Conservation (phyloP, 2,113 vertebrate genomes). For the Myiozetetes cayanensis region DNA sequence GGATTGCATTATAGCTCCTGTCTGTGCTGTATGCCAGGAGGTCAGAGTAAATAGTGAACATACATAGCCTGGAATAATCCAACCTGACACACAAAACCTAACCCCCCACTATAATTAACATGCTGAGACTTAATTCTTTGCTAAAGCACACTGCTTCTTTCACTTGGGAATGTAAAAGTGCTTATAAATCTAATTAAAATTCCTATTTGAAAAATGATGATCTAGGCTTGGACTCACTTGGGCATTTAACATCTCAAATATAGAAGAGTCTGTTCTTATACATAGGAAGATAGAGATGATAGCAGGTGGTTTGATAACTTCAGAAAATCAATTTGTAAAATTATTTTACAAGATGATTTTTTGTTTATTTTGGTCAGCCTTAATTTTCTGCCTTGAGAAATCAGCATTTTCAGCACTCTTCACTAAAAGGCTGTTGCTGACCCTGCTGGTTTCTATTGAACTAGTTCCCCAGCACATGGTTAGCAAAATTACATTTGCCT, state of each 20-base stretch:
- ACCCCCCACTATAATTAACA: background rate
- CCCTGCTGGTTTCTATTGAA: background rate
- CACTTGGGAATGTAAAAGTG: background rate
- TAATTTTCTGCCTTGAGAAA: slow-evolving; percentile 25
- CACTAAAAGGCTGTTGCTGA: background rate
- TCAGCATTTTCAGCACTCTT: background rate
- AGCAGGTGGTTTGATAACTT: background rate
- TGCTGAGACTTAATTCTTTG: background rate
- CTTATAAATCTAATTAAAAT: slow-evolving; percentile 10
- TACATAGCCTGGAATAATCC: background rate
- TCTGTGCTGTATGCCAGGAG: background rate
- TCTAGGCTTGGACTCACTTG: background rate
- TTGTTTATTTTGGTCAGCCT: background rate
- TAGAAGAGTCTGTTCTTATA: background rate
- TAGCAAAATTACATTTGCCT: slow-evolving; percentile 10
- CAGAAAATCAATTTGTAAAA: background rate
- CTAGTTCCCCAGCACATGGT: background rate
- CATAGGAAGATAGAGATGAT: background rate
- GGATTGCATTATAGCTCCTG: background rate
- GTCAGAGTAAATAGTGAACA: background rate
- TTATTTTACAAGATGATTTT: background rate
- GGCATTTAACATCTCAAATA: background rate
- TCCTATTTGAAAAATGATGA: background rate
- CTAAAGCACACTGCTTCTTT: background rate
- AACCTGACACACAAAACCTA: background rate